Evolutionary conservation across 2,888 invertebrate species (phyloP), one percentile per base, ranked within the genome.

Genomic region (Spodoptera littoralis): DNA sequence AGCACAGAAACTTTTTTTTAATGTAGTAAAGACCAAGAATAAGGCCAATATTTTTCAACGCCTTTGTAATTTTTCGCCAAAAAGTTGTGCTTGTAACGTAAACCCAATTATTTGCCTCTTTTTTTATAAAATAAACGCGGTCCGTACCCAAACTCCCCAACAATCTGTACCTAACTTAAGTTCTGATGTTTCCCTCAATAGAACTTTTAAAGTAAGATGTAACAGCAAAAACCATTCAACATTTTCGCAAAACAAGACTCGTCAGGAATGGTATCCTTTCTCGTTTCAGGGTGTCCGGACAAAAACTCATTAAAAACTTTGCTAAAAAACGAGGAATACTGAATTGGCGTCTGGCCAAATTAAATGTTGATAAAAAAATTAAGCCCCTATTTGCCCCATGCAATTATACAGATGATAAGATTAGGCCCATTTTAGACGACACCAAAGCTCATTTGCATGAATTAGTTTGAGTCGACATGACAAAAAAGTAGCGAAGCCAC

Each of bases 391-490:
- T 85, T 84, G 76, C 70, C 76, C 80, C 83, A 70, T 84, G 82
- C 83, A 89, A 90, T 90, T 89, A 89, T 84, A 81, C 80, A 78
- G 80, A 81, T 83, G 89, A 88, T 89, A 88, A 90, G 88, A 90
- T 88, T 89, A 89, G 85, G 82, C 82, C 83, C 85, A 83, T 87
- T 90, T 88, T 84, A 88, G 89, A 90, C 86, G 83, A 85, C 85
- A 86, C 81, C 76, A 77, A 79, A 75, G 72, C 81, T 85, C 83
- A 88, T 90, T 90, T 90, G 85, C 90, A 90, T 90, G 85, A 90
- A 90, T 90, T 90, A 89, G 89, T 90, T 90, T 89, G 72, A 84
- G 85, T 80, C 67, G 84, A 82, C 85, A 84, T 82, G 80, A 84
- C 87, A 83, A 85, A 89, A 88, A 87, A 84, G 83, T 84, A 73